Percentiles rank a stretch among this genome's conserved stretches.
Evolutionary conservation across 1,140 invertebrate genomes (phyloP).

Genomic region (Onthophagus taurus): DNA sequence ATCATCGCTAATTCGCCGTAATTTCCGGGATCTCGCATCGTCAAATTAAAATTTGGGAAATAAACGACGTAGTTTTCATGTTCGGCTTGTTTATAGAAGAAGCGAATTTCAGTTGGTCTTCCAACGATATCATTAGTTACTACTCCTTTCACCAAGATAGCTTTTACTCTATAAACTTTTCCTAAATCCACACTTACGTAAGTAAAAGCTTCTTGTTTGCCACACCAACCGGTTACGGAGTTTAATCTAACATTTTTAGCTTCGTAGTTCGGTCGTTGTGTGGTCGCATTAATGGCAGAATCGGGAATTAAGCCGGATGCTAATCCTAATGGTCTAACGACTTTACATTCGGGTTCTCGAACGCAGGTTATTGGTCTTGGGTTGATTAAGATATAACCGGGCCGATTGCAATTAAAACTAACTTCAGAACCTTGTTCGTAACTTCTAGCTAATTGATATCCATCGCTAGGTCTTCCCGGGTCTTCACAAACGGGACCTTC

Average conservation of each 20-base stretch:
- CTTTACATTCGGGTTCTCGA: conserved; percentile 85
- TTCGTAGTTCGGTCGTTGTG: conserved; percentile 85
- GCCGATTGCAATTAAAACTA: conserved; percentile 77
- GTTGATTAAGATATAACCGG: conserved; percentile 89
- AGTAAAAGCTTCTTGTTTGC: conserved; percentile 88
- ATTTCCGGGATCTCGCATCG: conserved; percentile 86
- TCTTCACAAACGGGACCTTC: conserved; percentile 94
- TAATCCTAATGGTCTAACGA: conserved; percentile 84
- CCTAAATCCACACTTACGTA: conserved; percentile 92
- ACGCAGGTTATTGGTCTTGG: conserved; percentile 83
- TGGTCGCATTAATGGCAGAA: conserved; percentile 92
- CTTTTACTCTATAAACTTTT: conserved; percentile 81
- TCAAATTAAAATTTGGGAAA: conserved; percentile 91
- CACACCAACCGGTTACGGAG: conserved; percentile 92
- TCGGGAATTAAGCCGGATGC: conserved; percentile 88
- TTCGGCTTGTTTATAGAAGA: conserved; percentile 93
- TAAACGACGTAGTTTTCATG: conserved; percentile 92
- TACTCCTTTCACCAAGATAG: conserved; percentile 86
- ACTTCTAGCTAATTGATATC: conserved; percentile 76
- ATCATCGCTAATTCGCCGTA: conserved; percentile 94
- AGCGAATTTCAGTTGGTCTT: conserved; percentile 86
- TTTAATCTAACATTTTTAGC: conserved; percentile 82
- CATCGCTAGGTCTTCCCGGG: conserved; percentile 87
- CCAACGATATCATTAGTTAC: conserved; percentile 92
- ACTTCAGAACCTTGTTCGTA: conserved; percentile 92